These are phyloP conservation scores for Lepisosteus oculatus DNA, from an alignment of 2,113 vertebrate species.

Conservation along the genomic window DNA sequence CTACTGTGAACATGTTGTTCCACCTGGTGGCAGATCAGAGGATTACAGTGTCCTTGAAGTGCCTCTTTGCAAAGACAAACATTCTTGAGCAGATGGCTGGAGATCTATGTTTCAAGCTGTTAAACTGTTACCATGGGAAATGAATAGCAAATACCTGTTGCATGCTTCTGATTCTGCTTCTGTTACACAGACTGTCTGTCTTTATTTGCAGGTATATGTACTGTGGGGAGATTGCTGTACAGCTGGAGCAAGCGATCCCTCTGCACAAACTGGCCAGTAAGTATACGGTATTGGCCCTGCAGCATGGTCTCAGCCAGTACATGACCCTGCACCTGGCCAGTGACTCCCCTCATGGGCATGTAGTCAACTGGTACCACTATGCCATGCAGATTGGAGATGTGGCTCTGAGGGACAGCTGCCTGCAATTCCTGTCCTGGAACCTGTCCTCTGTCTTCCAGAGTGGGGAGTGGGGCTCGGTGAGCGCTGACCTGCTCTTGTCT, in stretches of 20 bases:
- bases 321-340: slow-evolving; percentile 83
- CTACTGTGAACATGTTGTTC: slow-evolving; percentile 5
- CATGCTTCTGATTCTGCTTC: slow-evolving; percentile 2
- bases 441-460: slow-evolving; percentile 79
- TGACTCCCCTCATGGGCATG: slow-evolving; percentile 75
- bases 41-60: background rate
- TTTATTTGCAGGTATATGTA: slow-evolving; percentile 82
- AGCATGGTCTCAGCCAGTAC: slow-evolving; percentile 80
- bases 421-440: slow-evolving; percentile 91
- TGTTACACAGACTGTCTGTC: background rate
- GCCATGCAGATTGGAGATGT: slow-evolving; percentile 67
- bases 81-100: background rate
- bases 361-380: slow-evolving; percentile 91
- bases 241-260: slow-evolving; percentile 80
- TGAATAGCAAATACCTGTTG: background rate
- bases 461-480: slow-evolving; percentile 76
- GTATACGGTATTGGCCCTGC: slow-evolving; percentile 77
- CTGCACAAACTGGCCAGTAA: slow-evolving; percentile 84
- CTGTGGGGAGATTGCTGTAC: slow-evolving; percentile 81
- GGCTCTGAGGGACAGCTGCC: slow-evolving; percentile 76
- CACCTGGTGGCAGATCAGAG: slow-evolving; percentile 16
- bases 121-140: background rate
- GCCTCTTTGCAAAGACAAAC: no score
- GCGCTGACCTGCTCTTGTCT: slow-evolving; percentile 74
- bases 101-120: slow-evolving; percentile 4